Evolutionary conservation across 2,113 vertebrate species (phyloP).

Genomic region (Cottus gobio): DNA sequence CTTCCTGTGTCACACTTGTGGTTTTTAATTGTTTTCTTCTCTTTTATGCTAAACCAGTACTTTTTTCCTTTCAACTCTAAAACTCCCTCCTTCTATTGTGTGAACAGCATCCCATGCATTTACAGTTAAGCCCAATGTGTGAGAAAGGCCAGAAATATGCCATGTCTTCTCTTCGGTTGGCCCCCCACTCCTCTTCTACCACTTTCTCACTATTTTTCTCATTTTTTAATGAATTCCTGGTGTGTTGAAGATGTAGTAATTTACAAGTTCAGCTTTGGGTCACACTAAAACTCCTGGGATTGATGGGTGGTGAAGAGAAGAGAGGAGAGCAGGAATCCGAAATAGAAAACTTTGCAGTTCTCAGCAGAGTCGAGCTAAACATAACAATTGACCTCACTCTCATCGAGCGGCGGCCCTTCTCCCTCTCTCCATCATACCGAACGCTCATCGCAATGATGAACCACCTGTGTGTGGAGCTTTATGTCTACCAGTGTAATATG

Average conservation of each 20-base stretch:
- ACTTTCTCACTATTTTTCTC: constrained; percentile 7
- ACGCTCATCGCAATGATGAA: constrained; percentile 67
- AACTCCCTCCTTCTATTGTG: neutral
- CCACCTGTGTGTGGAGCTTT: constrained; percentile 65
- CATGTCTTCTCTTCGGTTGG: neutral
- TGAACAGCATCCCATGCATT: neutral
- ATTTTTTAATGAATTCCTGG: constrained; percentile 50
- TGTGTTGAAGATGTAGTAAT: constrained; percentile 44
- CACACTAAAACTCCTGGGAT: constrained; percentile 34
- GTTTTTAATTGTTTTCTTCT: constrained; percentile 22
- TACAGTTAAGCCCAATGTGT: neutral
- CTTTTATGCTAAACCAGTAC: neutral
- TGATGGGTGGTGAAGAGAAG: constrained; percentile 3
- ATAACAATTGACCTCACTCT: constrained; percentile 46
- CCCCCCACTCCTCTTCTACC: too few relatives aligned
- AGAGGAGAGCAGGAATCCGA: constrained; percentile 17
- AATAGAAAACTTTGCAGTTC: constrained; percentile 2
- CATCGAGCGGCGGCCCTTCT: constrained; percentile 14
- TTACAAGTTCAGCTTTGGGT: constrained; percentile 60
- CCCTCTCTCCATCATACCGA: constrained; percentile 19
- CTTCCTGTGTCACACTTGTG: neutral
- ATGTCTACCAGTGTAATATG: constrained; percentile 61
- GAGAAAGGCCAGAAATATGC: constrained; percentile 12
- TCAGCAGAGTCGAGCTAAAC: constrained; percentile 36
- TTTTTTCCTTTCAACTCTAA: neutral